Evolutionary conservation across 37 sponge, comb jelly and placozoan species (phyloP).

Genomic region (Chondrilla cf. caribensis): DNA sequence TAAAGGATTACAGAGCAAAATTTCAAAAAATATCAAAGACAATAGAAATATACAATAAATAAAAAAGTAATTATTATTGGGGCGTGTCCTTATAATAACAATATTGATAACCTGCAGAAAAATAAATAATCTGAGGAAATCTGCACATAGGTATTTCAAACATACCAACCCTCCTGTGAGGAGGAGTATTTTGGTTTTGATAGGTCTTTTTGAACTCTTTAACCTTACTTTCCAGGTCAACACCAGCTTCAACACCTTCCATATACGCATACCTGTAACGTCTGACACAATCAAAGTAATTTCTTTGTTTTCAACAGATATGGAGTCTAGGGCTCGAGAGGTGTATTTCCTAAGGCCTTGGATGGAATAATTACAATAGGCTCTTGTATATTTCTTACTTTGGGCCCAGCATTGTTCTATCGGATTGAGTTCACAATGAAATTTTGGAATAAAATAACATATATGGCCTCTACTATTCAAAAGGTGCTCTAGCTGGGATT

Average conservation of each 20-base stretch:
- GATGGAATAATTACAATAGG: constrained; percentile 34
- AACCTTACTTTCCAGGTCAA: background rate
- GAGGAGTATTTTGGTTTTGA: too few relatives aligned
- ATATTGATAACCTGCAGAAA: too few relatives aligned
- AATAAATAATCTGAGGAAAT: too few relatives aligned
- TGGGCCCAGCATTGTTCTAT: constrained; percentile 52
- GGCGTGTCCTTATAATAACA: too few relatives aligned
- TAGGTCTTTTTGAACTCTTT: background rate
- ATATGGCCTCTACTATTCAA: constrained; percentile 19
- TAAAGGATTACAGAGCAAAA: too few relatives aligned
- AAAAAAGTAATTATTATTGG: too few relatives aligned
- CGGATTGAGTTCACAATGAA: constrained; percentile 48
- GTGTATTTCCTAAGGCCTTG: background rate
- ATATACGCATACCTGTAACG: background rate
- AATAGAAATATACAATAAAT: too few relatives aligned
- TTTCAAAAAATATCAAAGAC: too few relatives aligned
- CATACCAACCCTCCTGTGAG: background rate
- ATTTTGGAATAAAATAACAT: constrained; percentile 41
- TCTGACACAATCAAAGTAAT: background rate
- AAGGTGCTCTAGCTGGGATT: constrained; percentile 34
- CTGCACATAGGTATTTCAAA: too few relatives aligned
- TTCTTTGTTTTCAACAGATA: background rate
- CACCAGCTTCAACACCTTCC: background rate
- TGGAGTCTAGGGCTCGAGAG: background rate
- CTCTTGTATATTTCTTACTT: constrained; percentile 32